Base-by-base conservation (phyloP, 92 coral and sea anemone species). In the Muricea muricata region DNA sequence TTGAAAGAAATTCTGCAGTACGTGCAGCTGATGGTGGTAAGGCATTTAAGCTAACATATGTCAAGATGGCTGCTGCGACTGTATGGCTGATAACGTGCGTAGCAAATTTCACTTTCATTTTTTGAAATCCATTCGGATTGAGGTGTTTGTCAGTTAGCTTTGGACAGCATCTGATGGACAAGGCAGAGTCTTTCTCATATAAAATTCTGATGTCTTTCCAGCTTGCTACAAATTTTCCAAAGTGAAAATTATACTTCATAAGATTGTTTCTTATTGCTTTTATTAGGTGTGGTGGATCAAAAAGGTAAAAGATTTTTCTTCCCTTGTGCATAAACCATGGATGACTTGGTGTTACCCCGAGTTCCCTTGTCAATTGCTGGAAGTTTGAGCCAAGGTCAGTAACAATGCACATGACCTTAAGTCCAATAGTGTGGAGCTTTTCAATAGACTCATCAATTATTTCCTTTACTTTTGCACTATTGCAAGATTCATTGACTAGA, bases 71-170 rank as follows among this genome's bases (percentile, higher is more conserved):
- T n/a, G 78, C 52, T 25, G 78, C 50, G 10, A 71, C 78, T 2
- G 52, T 34, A 33, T 71, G 78, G 52, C 52, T 37, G 28, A 71
- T 3, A 32, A 71, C 54, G 1, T 71, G 54, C 9, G 78, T 48
- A 1, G 78, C 78, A 3, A 71, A 28, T 48, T 71, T 71, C 10
- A 52, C 60, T 10, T 52, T 52, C 60, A 52, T 52, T 52, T 52
- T 52, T 45, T 8, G 12, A 23, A 74, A 74, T 11, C 39, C 39
- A 42, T 17, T 48, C 14, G 39, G 63, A 7, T 56, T n/a, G 18
- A 74, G 5, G 20, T 74, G 80, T 23, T 74, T 41, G 55, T 48
- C 63, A 42, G 80, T 74, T n/a, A 74, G 20, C 61, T 74, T 74
- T 74, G 80, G 80, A 47, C 47, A 37, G n/a, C 33, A 26, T 1